Evolutionary conservation across 2,113 vertebrate genomes (phyloP), one percentile per base, ranked within the genome.

Genomic region (Myrmecophaga tridactyla): DNA sequence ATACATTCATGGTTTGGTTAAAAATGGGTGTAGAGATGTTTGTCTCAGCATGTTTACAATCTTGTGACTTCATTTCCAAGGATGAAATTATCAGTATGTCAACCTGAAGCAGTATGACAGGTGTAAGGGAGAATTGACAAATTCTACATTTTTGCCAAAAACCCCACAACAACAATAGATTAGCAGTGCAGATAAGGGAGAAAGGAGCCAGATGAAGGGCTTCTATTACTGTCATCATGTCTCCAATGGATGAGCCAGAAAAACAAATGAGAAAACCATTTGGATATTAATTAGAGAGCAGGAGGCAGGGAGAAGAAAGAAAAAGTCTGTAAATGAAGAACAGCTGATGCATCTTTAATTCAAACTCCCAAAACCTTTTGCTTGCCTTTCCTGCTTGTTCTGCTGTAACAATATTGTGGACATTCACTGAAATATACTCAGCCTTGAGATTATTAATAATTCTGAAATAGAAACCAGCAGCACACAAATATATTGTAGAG

Each of bases 281-380:
- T 95, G 94, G 93, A 91, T 92, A 21, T 51, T 94, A 96, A 92
- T 97, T 94, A 96, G 92, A 94, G 86, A 96, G 82, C 76, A 97
- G 92, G 87, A 97, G 94, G 86, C 75, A 94, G 81, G 25, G 69
- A 90, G 90, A 95, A 97, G 83, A 89, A 89, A 92, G 53, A 78
- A 63, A 90, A 94, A 78, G 81, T 96, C 95, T 97, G 43, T 63
- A 77, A 82, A 89, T 56, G 96, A 93, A 48, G 58, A 96, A 81
- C 76, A 97, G 94, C 89, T 95, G 94, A 97, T 90, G 72, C 62
- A 31, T 88, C 77, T 51, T 36, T 56, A 51, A 39, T 75, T 80
- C n/a, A 31, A 29, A 46, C 10, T 58, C 85, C 67, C 63, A 53
- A 63, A 56, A 83, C 77, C 94, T 95, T 88, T 46, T 86, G 63